These are phyloP conservation scores for Crossocerus cetratus DNA, from an alignment of 2,888 invertebrate species.

Conservation along the genomic window DNA sequence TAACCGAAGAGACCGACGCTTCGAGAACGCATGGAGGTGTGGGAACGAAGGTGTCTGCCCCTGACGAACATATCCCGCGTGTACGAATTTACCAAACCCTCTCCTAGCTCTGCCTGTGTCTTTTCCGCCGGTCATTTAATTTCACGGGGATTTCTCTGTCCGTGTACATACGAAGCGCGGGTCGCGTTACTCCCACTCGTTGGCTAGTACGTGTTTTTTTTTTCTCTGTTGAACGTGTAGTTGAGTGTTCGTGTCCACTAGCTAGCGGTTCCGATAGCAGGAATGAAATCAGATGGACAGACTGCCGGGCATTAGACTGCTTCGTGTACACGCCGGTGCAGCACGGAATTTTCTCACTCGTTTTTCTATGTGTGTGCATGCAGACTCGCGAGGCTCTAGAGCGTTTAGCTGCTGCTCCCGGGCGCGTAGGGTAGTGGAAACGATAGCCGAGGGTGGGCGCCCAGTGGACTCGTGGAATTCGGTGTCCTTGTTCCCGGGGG, in stretches of 20 bases:
- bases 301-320: no score
- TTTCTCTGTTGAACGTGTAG: not conserved
- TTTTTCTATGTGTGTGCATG: slow-evolving; percentile 48
- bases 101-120: slow-evolving; percentile 2
- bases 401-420: not conserved
- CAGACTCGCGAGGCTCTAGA: slow-evolving; percentile 41
- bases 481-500: no score
- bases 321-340: slow-evolving; percentile 45
- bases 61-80: slow-evolving; percentile 9
- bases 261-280: no score
- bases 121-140: not conserved
- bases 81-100: not conserved
- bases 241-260: not conserved
- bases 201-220: not conserved
- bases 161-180: not conserved
- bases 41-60: slow-evolving; percentile 32
- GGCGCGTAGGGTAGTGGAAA: no score
- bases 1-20: slow-evolving; percentile 17
- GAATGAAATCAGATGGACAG: no score
- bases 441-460: no score
- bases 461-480: no score
- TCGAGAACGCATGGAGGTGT: slow-evolving; percentile 48
- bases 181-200: not conserved
- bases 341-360: slow-evolving; percentile 41
- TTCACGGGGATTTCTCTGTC: not conserved